phyloP scores from a whole-genome alignment of 2,113 vertebrate genomes.

The Zosterops japonicus region DNA sequence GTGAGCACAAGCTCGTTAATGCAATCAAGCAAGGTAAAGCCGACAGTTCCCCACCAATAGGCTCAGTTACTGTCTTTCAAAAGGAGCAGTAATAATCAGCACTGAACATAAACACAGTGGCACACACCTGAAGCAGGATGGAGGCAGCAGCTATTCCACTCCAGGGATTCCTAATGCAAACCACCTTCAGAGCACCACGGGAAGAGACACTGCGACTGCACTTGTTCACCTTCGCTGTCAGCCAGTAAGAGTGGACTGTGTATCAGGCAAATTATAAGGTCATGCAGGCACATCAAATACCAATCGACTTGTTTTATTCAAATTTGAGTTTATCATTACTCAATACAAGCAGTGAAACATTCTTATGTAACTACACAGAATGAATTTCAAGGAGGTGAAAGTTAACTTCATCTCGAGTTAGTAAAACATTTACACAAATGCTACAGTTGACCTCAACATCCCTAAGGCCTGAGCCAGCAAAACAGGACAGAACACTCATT shows the following conservation, averaged over 20 bases:
- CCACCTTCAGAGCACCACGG: fast-evolving
- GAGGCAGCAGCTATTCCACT: not conserved
- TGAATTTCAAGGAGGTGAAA: not conserved
- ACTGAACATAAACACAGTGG: fast-evolving
- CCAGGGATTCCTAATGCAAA: not conserved
- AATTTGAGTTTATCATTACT: not conserved
- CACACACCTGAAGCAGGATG: conserved; percentile 26
- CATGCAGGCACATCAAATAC: not conserved
- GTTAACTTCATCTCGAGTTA: not conserved
- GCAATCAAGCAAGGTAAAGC: not conserved
- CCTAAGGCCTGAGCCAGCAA: not conserved
- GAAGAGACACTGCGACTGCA: not conserved
- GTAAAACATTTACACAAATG: conserved; percentile 41
- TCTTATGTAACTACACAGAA: not conserved
- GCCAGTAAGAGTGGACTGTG: not conserved
- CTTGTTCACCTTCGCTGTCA: not conserved
- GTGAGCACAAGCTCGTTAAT: not conserved
- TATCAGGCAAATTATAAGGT: not conserved
- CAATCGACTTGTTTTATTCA: not conserved
- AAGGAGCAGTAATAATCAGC: not conserved
- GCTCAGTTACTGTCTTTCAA: not conserved
- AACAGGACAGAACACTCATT: not conserved
- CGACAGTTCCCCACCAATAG: not conserved
- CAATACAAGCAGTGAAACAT: not conserved
- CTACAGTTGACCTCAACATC: not conserved